Conservation (phyloP, 2,113 vertebrate species). For the Calcarius ornatus region DNA sequence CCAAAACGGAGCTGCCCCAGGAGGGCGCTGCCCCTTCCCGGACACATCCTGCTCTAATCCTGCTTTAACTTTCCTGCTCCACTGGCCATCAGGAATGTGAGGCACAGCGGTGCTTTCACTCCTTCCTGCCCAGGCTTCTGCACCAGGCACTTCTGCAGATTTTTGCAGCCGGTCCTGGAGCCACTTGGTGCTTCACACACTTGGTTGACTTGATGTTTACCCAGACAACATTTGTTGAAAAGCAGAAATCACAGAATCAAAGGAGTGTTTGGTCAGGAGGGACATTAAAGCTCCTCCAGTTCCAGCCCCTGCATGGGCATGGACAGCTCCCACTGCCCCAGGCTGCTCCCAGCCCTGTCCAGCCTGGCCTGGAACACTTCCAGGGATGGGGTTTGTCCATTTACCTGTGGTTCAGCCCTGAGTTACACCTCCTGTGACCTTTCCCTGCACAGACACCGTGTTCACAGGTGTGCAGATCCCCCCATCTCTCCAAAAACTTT, state of each 20-base stretch:
- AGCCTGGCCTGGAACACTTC: background rate
- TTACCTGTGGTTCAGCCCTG: background rate
- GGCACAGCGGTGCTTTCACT: background rate
- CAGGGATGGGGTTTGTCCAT: background rate
- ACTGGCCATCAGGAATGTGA: background rate
- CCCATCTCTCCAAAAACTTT: background rate
- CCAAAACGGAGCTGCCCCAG: background rate
- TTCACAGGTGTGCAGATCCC: background rate
- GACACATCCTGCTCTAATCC: background rate
- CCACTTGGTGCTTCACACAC: background rate
- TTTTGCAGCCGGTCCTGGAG: background rate
- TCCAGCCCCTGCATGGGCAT: background rate
- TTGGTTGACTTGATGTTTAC: background rate
- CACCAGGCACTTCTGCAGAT: background rate
- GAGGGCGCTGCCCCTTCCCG: background rate
- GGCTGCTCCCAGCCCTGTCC: background rate
- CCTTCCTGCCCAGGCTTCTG: background rate
- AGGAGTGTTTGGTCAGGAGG: background rate
- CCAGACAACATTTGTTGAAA: accelerated
- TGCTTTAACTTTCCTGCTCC: background rate
- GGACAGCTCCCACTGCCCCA: background rate
- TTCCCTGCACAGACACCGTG: accelerated
- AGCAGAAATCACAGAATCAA: background rate
- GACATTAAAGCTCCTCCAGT: background rate
- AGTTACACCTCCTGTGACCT: accelerated